A percentile compares a stretch with the other conserved stretches of the same genome.
Evolutionary conservation across 2,797 vertebrate species (phyloP).

Genomic region (Paratrypauchen microcephalus): DNA sequence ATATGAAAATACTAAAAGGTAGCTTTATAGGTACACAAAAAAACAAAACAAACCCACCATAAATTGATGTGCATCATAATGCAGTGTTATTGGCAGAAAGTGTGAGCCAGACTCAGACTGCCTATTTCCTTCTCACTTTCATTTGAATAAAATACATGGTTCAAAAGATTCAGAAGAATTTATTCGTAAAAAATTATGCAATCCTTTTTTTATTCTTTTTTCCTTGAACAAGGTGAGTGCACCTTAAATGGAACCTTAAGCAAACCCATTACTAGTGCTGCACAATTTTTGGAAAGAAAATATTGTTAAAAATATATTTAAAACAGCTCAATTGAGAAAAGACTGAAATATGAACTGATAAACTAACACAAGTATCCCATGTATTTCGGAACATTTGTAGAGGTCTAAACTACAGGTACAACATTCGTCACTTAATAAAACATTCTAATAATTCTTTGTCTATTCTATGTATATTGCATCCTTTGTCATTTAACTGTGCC

Average conservation of each 20-base stretch:
- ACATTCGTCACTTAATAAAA: too few species aligned
- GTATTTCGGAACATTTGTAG: too few species aligned
- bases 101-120: neutral
- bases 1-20: neutral
- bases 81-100: neutral
- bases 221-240: neutral
- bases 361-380: too few species aligned
- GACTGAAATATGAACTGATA: too few species aligned
- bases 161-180: conserved; percentile 4
- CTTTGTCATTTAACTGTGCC: too few species aligned
- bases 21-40: too few species aligned
- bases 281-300: too few species aligned
- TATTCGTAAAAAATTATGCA: neutral
- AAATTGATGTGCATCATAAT: neutral
- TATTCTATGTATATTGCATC: too few species aligned
- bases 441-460: too few species aligned
- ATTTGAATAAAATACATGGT: neutral
- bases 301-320: too few species aligned
- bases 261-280: neutral
- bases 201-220: neutral
- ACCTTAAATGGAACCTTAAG: neutral
- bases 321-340: too few species aligned
- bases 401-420: too few species aligned
- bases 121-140: neutral
- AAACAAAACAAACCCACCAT: neutral